Evolutionary conservation across 2,797 vertebrate genomes (phyloP).

Genomic region (Simalia tracyae): DNA sequence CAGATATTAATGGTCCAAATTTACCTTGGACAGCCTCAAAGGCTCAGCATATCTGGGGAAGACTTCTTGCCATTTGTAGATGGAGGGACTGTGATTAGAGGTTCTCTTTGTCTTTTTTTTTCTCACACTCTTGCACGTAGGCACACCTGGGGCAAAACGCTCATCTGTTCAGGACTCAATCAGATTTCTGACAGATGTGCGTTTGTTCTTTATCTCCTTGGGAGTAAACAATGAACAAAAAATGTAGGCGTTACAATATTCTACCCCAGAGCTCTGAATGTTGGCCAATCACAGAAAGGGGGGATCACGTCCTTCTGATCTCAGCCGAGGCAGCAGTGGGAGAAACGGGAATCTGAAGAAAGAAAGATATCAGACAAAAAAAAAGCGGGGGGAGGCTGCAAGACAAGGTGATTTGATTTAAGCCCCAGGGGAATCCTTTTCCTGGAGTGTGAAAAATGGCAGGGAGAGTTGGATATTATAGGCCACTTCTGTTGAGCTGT

Average conservation of each 20-base stretch:
- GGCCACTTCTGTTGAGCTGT: neutral
- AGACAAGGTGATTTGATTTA: neutral
- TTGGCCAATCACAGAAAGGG: neutral
- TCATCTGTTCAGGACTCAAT: neutral
- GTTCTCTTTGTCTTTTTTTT: neutral
- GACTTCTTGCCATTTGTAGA: constrained; percentile 13
- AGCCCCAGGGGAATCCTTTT: neutral
- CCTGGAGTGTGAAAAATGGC: neutral
- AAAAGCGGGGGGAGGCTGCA: neutral
- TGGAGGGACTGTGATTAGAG: neutral
- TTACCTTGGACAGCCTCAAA: constrained; percentile 27
- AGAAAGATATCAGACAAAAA: neutral
- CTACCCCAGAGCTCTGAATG: neutral
- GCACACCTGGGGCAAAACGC: constrained; percentile 3
- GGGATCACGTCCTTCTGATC: neutral
- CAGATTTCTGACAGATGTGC: constrained; percentile 25
- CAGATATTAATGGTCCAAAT: constrained; percentile 11
- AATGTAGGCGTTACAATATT: neutral
- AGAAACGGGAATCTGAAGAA: neutral
- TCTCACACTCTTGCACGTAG: constrained; percentile 34
- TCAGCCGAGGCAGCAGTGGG: neutral
- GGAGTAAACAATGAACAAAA: constrained; percentile 14
- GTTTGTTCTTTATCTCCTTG: constrained; percentile 23
- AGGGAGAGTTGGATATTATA: neutral
- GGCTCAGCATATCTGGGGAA: constrained; percentile 16